Evolutionary conservation across 2,113 vertebrate species (phyloP).

Genomic region (Galeopterus variegatus): DNA sequence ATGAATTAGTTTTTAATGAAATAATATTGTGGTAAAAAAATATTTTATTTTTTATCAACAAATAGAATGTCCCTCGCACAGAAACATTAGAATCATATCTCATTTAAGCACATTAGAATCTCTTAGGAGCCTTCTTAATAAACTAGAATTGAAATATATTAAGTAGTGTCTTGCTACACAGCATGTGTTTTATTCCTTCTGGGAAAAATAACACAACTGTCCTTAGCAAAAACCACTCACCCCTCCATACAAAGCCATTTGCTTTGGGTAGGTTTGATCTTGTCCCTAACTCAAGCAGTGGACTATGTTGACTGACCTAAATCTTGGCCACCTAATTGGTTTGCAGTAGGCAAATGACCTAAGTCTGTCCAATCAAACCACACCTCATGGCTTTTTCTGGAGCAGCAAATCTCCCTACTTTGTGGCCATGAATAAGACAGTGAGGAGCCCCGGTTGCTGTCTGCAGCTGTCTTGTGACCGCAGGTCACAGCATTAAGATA

Average conservation of each 20-base stretch:
- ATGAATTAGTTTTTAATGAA: slow-evolving; percentile 41
- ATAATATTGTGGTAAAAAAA: neutral
- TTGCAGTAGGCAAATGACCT: neutral
- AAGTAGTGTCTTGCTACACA: neutral
- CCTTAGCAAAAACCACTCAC: neutral
- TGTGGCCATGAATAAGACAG: neutral
- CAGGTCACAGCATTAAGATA: neutral
- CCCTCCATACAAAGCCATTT: neutral
- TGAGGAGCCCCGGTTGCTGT: neutral
- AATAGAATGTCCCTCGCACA: neutral
- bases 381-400: neutral
- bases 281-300: neutral
- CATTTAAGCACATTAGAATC: slow-evolving; percentile 41
- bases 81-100: neutral
- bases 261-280: neutral
- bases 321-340: neutral
- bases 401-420: neutral
- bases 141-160: neutral
- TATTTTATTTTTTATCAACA: neutral
- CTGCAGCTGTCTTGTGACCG: neutral
- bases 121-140: neutral
- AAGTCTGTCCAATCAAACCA: neutral
- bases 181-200: neutral
- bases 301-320: neutral
- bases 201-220: neutral